Percentiles rank a stretch among this genome's conserved stretches.
Evolutionary conservation across 1,140 invertebrate genomes (phyloP).

Genomic region (Drosophila nikananu): DNA sequence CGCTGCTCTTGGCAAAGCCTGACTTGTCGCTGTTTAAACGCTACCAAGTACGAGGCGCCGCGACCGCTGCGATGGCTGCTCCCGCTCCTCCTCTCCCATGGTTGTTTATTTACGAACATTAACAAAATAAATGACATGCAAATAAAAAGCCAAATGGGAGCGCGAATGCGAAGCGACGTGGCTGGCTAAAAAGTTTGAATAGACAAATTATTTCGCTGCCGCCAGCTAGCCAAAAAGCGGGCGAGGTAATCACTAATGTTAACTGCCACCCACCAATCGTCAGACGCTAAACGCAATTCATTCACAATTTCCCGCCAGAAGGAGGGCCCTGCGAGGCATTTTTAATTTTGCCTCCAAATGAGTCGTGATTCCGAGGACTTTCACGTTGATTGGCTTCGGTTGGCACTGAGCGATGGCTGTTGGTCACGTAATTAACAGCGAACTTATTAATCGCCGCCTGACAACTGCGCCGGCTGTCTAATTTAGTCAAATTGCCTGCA

Average conservation of each 20-base stretch:
- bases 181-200: constrained; percentile 65
- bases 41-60: constrained; percentile 9
- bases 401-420: constrained; percentile 34
- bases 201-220: constrained; percentile 72
- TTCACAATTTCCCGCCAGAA: constrained; percentile 44
- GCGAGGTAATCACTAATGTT: constrained; percentile 42
- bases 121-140: constrained; percentile 82
- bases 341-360: constrained; percentile 69
- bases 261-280: constrained; percentile 54
- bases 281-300: constrained; percentile 72
- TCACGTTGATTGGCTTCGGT: constrained; percentile 42
- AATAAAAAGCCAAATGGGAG: constrained; percentile 65
- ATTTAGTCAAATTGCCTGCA: constrained; percentile 73
- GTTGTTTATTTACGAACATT: constrained; percentile 80
- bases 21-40: constrained; percentile 67
- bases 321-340: constrained; percentile 50
- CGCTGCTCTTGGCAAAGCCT: constrained; percentile 47
- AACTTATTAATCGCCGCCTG: constrained; percentile 71
- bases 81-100: not conserved
- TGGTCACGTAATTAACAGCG: constrained; percentile 72
- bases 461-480: constrained; percentile 33
- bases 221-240: not conserved
- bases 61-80: constrained; percentile 4
- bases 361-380: constrained; percentile 39
- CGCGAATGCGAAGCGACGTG: constrained; percentile 22